Base-by-base conservation (phyloP, 1,140 invertebrate genomes). In the Uloborus diversus region DNA sequence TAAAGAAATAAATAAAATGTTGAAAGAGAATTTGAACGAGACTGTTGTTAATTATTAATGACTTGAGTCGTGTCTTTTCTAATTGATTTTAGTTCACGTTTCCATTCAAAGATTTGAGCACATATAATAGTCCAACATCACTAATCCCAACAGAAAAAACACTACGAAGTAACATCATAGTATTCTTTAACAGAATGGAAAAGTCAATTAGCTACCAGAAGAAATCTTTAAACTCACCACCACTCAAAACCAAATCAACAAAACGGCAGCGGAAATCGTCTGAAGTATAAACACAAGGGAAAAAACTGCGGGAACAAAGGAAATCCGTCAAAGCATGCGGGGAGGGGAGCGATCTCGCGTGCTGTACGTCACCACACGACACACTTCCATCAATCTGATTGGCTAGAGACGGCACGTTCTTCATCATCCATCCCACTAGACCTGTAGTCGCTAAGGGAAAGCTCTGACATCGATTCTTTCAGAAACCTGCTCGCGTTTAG, bases 331-430 rank as follows among this genome's bases (percentile, higher is more conserved):
- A 53, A 23, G 30, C 1, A 30, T 49, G 25, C 5, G 25, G 37
- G 70, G 37, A 25, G 33, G 27, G 5, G 23, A 33, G 14, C 23
- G 28, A 49, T 20, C 49, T 68, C 25, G 59, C 57, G 71, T 62
- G 71, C 59, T 9, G 42, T 64, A 64, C 71, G 71, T 75, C 71
- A 75, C 37, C 28, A 61, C 56, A 75, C 71, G 71, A 75, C 71
- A 75, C 57, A 42, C 28, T 75, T 75, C 71, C 71, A 75, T 75
- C 71, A 75, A 62, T 75, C 71, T 75, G 71, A 75, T 75, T 75
- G 71, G 71, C 42, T 75, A 20, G 59, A 61, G 71, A 75, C 71
- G 71, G 71, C 71, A 75, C 71, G 71, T 75, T 75, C 59, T 64
- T 33, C 57, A 62, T 64, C 59, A 59, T 53, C 53, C 20, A 51